phyloP scores from a whole-genome alignment of 2,113 vertebrate species.

The Hyla sarda region DNA sequence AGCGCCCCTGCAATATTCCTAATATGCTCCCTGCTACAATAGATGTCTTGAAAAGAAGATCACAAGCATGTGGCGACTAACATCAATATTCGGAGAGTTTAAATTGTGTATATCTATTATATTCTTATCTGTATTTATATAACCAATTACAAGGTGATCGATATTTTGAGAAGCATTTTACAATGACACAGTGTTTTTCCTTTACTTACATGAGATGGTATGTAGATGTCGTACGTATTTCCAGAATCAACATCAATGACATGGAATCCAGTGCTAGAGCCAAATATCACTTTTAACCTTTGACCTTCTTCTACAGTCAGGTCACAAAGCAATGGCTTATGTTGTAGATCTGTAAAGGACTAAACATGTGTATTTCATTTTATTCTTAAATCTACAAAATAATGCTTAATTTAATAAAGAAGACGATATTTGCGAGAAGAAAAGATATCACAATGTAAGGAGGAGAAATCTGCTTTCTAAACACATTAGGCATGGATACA shows the following conservation, averaged over 20 bases:
- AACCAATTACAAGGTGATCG: not conserved
- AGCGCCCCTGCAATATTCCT: no score
- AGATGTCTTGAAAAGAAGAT: no score
- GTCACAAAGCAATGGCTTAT: constrained; percentile 94
- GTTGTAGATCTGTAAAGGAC: constrained; percentile 99
- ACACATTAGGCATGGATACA: no score
- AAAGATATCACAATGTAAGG: no score
- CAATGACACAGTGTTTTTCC: not conserved
- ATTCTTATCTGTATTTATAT: not conserved
- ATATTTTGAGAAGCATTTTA: not conserved
- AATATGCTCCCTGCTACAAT: no score
- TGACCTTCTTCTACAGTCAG: constrained; percentile 98
- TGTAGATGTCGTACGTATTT: constrained; percentile 98
- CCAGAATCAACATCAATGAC: constrained; percentile 98
- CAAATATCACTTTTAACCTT: constrained; percentile 98
- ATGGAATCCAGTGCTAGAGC: constrained; percentile 96
- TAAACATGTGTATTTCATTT: constrained; percentile 70
- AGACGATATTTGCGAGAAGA: no score
- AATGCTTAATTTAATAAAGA: no score
- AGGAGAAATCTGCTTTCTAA: no score
- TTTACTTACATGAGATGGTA: constrained; percentile 96
- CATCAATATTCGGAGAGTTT: no score
- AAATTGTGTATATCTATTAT: not conserved
- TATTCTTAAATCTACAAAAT: not conserved
- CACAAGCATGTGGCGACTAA: no score